Evolutionary conservation across 2,888 invertebrate species (phyloP).

Genomic region (Cyclophora albipunctata): DNA sequence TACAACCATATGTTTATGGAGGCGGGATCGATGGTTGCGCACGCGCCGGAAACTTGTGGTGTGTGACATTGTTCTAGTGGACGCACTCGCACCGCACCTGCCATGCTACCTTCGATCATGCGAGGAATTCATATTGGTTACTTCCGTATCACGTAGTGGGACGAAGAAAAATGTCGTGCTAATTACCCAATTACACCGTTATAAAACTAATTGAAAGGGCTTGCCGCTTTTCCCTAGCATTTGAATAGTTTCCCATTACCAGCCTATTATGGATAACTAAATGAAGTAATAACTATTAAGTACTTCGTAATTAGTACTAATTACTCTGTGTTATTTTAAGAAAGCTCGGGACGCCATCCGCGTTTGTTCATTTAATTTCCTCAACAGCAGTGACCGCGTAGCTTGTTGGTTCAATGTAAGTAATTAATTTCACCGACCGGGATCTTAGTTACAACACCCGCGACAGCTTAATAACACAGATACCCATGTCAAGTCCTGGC

Average conservation of each 20-base stretch:
- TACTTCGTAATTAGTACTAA: too few species aligned
- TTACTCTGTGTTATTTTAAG: conserved; percentile 25
- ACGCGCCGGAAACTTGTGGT: conserved; percentile 49
- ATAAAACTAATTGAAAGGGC: conserved; percentile 12
- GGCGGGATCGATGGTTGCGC: conserved; percentile 46
- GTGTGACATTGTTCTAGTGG: conserved; percentile 40
- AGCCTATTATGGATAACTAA: too few species aligned
- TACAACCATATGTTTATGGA: conserved; percentile 31
- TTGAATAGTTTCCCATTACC: too few species aligned
- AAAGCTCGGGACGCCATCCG: conserved; percentile 35
- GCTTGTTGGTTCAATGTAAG: conserved; percentile 53
- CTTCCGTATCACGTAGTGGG: conserved; percentile 11
- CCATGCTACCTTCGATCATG: conserved; percentile 38
- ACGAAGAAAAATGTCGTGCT: conserved; percentile 12
- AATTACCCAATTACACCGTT: conserved; percentile 17
- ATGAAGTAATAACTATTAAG: too few species aligned
- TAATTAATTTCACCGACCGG: conserved; percentile 55
- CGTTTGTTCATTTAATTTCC: conserved; percentile 56
- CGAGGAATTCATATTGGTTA: conserved; percentile 39
- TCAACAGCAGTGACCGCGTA: conserved; percentile 44
- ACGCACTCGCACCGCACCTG: conserved; percentile 32
- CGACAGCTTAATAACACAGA: conserved; percentile 40
- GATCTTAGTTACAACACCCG: conserved; percentile 38
- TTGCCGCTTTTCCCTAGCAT: background rate
- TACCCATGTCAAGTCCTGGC: too few species aligned